Conservation (phyloP, 2,797 vertebrate species). For the Gallinago nigripennis region DNA sequence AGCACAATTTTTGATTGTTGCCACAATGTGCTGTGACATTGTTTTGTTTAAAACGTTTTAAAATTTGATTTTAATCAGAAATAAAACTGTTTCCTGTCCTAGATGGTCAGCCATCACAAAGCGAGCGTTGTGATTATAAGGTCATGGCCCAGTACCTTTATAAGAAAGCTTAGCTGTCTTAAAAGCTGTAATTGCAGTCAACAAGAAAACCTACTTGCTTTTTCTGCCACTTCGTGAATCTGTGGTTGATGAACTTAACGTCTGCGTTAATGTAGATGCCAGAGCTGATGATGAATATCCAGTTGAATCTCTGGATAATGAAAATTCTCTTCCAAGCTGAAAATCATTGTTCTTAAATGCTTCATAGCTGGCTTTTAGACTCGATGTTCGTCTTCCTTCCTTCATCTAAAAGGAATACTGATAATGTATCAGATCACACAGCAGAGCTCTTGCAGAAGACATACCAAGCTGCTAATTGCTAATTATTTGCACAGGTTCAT, state of each 20-base stretch:
- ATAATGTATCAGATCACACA: slow-evolving; percentile 7
- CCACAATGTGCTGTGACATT: background rate
- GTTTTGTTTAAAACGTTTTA: background rate
- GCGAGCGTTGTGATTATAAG: background rate
- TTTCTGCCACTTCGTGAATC: slow-evolving; percentile 94
- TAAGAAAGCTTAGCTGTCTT: background rate
- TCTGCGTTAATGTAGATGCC: slow-evolving; percentile 95
- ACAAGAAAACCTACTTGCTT: slow-evolving; percentile 88
- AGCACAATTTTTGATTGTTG: background rate
- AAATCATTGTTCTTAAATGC: slow-evolving; percentile 99
- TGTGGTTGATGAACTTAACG: slow-evolving; percentile 82
- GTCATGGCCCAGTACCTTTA: background rate
- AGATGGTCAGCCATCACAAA: background rate
- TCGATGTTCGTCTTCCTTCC: slow-evolving; percentile 94
- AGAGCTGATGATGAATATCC: slow-evolving; percentile 91
- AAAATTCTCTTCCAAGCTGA: slow-evolving; percentile 91
- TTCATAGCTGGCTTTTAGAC: slow-evolving; percentile 96
- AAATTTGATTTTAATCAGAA: background rate
- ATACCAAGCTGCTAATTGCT: background rate
- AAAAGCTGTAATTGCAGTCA: background rate
- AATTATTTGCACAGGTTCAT: background rate
- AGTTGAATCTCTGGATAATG: slow-evolving; percentile 85
- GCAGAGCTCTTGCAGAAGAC: background rate
- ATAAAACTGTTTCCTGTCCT: background rate
- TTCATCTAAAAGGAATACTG: slow-evolving; percentile 89